phyloP scores from a whole-genome alignment of 2,888 invertebrate genomes.

The Cosmia trapezina region DNA sequence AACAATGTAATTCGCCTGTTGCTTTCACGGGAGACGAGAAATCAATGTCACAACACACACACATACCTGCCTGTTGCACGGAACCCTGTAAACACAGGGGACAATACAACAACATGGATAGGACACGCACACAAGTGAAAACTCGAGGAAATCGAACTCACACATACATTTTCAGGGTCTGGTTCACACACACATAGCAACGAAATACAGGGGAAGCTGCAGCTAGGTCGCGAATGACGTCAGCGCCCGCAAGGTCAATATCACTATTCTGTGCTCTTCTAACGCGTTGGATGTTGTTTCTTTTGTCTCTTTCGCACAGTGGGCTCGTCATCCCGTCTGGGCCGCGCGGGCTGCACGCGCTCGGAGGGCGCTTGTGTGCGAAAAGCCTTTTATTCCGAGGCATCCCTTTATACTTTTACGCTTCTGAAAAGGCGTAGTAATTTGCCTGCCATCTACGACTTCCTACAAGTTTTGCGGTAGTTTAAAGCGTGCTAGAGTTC shows the following conservation, averaged over 20 bases:
- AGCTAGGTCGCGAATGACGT: slow-evolving; percentile 92
- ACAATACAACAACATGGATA: slow-evolving; percentile 61
- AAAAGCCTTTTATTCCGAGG: slow-evolving; percentile 53
- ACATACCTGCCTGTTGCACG: slow-evolving; percentile 80
- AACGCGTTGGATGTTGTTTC: slow-evolving; percentile 52
- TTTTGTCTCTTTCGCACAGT: slow-evolving; percentile 71
- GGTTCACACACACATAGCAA: slow-evolving; percentile 84
- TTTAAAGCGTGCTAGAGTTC: not conserved
- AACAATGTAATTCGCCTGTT: slow-evolving; percentile 78
- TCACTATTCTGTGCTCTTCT: slow-evolving; percentile 78
- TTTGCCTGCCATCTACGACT: slow-evolving; percentile 44
- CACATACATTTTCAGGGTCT: slow-evolving; percentile 84
- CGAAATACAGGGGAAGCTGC: slow-evolving; percentile 79
- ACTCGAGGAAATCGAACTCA: slow-evolving; percentile 67
- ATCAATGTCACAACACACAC: slow-evolving; percentile 84
- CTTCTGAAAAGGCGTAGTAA: slow-evolving; percentile 54
- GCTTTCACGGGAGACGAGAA: slow-evolving; percentile 78
- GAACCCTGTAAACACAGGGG: slow-evolving; percentile 56
- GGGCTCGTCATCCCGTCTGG: slow-evolving; percentile 85
- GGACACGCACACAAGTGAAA: slow-evolving; percentile 47
- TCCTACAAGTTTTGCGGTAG: slow-evolving; percentile 27
- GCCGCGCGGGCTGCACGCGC: slow-evolving; percentile 79
- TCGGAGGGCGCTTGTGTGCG: slow-evolving; percentile 59
- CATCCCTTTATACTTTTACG: slow-evolving; percentile 50
- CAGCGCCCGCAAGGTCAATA: slow-evolving; percentile 90